Percentiles rank a stretch among this genome's conserved stretches.
Conservation (phyloP, 2,888 invertebrate genomes). For the Rutpela maculata region DNA sequence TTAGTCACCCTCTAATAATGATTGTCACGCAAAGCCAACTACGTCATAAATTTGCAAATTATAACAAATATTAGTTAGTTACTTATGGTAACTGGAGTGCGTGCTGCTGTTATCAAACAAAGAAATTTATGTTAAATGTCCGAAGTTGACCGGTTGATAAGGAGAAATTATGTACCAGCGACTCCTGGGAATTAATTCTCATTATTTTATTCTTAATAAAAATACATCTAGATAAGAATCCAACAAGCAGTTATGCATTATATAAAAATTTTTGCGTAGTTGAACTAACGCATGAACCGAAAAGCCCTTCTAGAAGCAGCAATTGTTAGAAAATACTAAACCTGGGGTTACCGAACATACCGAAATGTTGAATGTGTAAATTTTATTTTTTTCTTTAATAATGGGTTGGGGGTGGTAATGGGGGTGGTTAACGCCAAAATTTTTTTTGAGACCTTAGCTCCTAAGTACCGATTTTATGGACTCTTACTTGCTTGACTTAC, state of each 20-base stretch:
- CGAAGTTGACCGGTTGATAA: conserved; percentile 9
- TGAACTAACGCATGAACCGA: too few relatives aligned
- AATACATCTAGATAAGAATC: conserved; percentile 14
- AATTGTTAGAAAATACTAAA: too few relatives aligned
- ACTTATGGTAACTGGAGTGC: conserved; percentile 26
- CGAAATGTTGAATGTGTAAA: too few relatives aligned
- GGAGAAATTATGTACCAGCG: conserved; percentile 11
- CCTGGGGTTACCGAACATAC: too few relatives aligned
- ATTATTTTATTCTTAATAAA: conserved; percentile 11
- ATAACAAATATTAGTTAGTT: conserved; percentile 22
- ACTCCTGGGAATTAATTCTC: conserved; percentile 3
- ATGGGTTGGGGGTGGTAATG: too few relatives aligned
- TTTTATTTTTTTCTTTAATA: too few relatives aligned
- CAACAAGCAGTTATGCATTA: conserved; percentile 5
- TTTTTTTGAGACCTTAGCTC: too few relatives aligned
- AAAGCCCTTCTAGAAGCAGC: too few relatives aligned
- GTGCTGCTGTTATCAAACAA: conserved; percentile 20
- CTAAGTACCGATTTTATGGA: too few relatives aligned
- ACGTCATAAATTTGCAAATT: conserved; percentile 27
- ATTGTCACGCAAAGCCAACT: neutral
- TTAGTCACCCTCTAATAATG: neutral
- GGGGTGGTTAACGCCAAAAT: too few relatives aligned
- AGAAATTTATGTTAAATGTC: conserved; percentile 27
- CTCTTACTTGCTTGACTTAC: too few relatives aligned
- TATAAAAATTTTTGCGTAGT: too few relatives aligned